Evolutionary conservation across 2,113 vertebrate species (phyloP).

Genomic region (Oreocharis arfaki): DNA sequence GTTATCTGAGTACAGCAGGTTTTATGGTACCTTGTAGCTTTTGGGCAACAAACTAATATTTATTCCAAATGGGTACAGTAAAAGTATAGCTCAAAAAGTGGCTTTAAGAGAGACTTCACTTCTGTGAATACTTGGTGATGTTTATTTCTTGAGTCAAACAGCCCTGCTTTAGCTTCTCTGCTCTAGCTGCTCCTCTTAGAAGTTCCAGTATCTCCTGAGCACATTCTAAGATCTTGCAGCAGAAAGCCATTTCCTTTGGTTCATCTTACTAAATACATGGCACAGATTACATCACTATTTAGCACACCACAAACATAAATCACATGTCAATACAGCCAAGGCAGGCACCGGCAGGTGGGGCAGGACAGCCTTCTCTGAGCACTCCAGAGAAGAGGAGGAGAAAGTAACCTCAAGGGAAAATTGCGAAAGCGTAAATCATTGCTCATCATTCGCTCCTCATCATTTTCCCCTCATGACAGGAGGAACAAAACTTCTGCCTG

Average conservation of each 20-base stretch:
- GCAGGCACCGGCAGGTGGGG: neutral
- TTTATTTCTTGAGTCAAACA: neutral
- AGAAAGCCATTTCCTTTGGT: neutral
- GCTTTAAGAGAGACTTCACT: neutral
- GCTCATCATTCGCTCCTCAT: neutral
- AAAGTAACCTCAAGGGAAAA: neutral
- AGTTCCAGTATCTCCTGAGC: neutral
- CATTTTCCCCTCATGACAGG: neutral
- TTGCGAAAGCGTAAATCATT: neutral
- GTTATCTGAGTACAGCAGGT: neutral
- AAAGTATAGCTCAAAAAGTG: neutral
- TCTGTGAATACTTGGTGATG: neutral
- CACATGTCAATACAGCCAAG: neutral
- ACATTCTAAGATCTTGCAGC: neutral
- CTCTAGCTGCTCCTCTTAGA: neutral
- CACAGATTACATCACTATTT: neutral
- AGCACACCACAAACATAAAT: neutral
- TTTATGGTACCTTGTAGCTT: neutral
- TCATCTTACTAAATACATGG: neutral
- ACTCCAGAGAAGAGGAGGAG: neutral
- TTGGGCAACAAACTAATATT: neutral
- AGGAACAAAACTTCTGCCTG: neutral
- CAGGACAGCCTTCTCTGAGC: neutral
- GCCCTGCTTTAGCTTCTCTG: neutral
- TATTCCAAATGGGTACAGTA: neutral